Evolutionary conservation across 2,113 vertebrate genomes (phyloP).

Genomic region (Sylvilagus bachmani): DNA sequence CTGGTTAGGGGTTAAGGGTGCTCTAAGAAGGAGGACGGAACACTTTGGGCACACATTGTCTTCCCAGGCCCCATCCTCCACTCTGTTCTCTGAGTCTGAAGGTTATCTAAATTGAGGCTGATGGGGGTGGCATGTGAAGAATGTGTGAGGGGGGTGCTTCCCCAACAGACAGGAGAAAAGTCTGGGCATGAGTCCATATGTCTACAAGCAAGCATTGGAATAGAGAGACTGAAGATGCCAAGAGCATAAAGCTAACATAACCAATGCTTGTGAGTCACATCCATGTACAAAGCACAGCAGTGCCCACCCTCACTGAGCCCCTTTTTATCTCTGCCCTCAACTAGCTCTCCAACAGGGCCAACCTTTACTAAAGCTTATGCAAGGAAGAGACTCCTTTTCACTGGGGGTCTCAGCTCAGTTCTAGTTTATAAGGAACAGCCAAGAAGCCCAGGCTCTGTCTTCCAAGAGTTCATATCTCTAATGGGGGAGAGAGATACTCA

Average conservation of each 20-base stretch:
- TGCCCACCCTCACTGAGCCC: not conserved
- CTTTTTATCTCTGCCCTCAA: constrained; percentile 51
- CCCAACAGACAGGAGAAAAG: constrained; percentile 25
- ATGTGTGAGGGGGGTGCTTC: constrained; percentile 12
- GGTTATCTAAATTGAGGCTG: constrained; percentile 64
- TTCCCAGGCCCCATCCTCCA: constrained; percentile 33
- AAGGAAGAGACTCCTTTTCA: constrained; percentile 30
- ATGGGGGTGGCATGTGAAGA: constrained; percentile 48
- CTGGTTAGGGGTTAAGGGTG: not conserved
- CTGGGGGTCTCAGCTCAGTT: constrained; percentile 3
- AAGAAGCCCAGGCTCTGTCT: not conserved
- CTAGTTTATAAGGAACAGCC: not conserved
- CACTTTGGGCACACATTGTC: not conserved
- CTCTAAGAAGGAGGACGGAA: not conserved
- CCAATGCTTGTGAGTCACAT: constrained; percentile 2
- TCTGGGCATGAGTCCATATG: constrained; percentile 37
- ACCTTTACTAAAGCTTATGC: not conserved
- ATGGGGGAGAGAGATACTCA: not conserved
- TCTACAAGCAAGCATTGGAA: constrained; percentile 48
- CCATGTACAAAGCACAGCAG: constrained; percentile 30
- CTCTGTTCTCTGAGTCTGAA: constrained; percentile 34
- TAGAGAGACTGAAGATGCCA: not conserved
- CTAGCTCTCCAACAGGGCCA: constrained; percentile 44
- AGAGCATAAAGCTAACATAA: constrained; percentile 12
- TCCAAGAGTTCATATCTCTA: not conserved